phyloP scores from a whole-genome alignment of 2,113 vertebrate species.

The Gallinago jamesoni region DNA sequence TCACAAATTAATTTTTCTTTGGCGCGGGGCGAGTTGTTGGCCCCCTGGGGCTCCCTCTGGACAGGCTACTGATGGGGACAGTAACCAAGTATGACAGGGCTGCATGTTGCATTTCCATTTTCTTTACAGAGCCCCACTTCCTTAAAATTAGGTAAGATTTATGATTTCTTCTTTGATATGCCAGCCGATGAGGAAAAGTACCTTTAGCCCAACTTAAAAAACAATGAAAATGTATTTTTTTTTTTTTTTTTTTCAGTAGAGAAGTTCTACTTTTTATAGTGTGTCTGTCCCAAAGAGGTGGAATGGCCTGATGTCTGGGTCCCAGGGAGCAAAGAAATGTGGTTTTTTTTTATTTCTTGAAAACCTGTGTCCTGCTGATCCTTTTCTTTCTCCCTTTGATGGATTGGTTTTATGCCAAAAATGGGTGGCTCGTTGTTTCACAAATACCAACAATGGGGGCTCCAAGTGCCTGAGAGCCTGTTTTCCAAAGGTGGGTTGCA shows the following conservation, averaged over 20 bases:
- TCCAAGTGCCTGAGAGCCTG: background rate
- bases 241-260: background rate
- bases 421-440: background rate
- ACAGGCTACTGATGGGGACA: background rate
- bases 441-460: background rate
- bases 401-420: background rate
- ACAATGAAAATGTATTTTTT: background rate
- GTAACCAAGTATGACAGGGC: constrained; percentile 37
- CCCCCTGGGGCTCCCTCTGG: background rate
- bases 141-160: constrained; percentile 15
- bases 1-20: background rate
- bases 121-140: constrained; percentile 10
- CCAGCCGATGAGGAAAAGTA: background rate
- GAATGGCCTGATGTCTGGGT: background rate
- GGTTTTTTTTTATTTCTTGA: background rate
- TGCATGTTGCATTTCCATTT: background rate
- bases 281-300: background rate
- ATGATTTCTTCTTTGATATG: background rate
- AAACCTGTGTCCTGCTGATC: background rate
- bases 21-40: background rate
- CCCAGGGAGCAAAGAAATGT: background rate
- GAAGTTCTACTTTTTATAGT: background rate
- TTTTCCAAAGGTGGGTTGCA: background rate
- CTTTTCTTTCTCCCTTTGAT: background rate
- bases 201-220: background rate